Conservation (phyloP, 2,888 invertebrate genomes). For the Nycteola revayana region DNA sequence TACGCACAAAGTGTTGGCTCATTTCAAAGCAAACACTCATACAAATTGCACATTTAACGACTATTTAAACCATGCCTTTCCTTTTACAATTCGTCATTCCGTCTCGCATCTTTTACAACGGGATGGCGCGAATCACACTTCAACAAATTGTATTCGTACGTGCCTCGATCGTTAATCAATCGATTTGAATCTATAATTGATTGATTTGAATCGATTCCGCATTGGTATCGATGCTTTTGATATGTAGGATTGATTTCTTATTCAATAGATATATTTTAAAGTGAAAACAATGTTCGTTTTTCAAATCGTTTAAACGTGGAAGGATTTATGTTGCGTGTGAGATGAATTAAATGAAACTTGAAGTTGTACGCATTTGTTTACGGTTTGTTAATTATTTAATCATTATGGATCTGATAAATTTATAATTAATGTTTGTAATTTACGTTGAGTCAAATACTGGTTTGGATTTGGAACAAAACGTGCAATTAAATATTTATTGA, state of each 20-base stretch:
- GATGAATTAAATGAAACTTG: background rate
- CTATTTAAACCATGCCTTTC: slow-evolving; percentile 64
- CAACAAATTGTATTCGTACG: slow-evolving; percentile 63
- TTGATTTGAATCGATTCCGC: slow-evolving; percentile 37
- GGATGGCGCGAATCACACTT: slow-evolving; percentile 61
- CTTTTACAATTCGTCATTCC: slow-evolving; percentile 75
- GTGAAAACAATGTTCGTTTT: slow-evolving; percentile 22
- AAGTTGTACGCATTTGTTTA: background rate
- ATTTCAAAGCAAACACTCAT: slow-evolving; percentile 59
- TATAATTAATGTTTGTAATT: too few species aligned
- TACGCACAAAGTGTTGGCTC: slow-evolving; percentile 59
- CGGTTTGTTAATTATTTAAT: too few species aligned
- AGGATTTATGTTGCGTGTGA: slow-evolving; percentile 11
- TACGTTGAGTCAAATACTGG: too few species aligned
- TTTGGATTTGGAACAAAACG: too few species aligned
- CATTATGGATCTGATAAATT: too few species aligned
- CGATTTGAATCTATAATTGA: slow-evolving; percentile 33
- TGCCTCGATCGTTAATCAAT: slow-evolving; percentile 42
- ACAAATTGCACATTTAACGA: slow-evolving; percentile 65
- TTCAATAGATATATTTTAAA: slow-evolving; percentile 24
- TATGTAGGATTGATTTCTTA: slow-evolving; percentile 22
- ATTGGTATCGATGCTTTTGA: slow-evolving; percentile 25
- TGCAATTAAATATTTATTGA: too few species aligned
- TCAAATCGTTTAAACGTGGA: slow-evolving; percentile 12
- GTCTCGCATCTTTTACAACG: slow-evolving; percentile 61